phyloP scores from a whole-genome alignment of 2,888 invertebrate genomes.

The Mesorhabditis belari region DNA sequence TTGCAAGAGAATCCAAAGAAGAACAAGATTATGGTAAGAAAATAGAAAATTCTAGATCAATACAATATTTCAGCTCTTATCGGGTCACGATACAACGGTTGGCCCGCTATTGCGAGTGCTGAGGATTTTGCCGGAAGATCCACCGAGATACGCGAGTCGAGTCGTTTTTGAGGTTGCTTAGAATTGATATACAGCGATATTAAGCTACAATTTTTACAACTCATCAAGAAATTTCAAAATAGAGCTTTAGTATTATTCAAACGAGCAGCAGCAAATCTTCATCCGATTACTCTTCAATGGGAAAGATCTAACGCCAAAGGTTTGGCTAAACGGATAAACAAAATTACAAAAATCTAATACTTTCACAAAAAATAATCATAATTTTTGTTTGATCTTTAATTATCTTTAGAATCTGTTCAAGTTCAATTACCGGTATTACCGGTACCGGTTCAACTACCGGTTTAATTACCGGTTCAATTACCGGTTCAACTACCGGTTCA shows the following conservation, averaged over 20 bases:
- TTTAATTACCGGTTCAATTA: no score
- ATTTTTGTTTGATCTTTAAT: no score
- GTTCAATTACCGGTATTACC: no score
- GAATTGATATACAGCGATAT: no score
- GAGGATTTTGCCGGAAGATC: constrained; percentile 31
- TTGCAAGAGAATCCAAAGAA: neutral
- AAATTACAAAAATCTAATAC: no score
- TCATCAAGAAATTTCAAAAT: no score
- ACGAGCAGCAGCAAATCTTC: neutral
- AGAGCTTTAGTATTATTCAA: neutral
- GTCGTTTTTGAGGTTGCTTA: constrained; percentile 73
- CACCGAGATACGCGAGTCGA: constrained; percentile 76
- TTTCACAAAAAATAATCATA: no score
- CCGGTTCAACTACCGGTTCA: no score
- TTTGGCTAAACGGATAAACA: constrained; percentile 24
- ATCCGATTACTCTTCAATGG: constrained; percentile 28
- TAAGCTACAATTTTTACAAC: no score
- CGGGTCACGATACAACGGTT: constrained; percentile 30
- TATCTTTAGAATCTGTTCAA: no score
- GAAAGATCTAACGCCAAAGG: constrained; percentile 16
- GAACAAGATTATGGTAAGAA: neutral
- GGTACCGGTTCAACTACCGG: no score
- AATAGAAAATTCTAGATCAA: neutral
- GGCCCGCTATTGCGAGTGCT: constrained; percentile 27
- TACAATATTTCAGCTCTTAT: constrained; percentile 18